Conservation (phyloP, 2,113 vertebrate species). For the Barnardius zonarius region DNA sequence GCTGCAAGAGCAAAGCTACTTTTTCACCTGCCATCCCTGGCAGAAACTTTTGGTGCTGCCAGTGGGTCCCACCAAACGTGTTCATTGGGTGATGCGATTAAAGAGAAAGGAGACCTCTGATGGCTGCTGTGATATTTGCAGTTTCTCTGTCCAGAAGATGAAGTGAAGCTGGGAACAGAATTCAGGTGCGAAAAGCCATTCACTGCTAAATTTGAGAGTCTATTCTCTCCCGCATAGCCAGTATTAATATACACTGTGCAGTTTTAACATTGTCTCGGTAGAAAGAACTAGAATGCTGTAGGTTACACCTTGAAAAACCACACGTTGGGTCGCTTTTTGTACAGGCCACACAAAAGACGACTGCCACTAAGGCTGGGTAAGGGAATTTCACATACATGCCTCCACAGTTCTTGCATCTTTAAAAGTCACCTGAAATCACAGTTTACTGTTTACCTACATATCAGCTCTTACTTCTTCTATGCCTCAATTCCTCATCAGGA, state of each 20-base stretch:
- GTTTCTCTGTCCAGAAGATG: background rate
- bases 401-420: background rate
- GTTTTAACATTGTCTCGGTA: background rate
- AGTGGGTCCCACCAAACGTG: background rate
- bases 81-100: background rate
- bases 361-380: background rate
- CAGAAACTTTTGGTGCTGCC: background rate
- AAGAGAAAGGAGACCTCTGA: slow-evolving; percentile 72
- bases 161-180: background rate
- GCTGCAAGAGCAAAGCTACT: background rate
- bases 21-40: background rate
- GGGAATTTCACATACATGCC: background rate
- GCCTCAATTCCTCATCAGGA: background rate
- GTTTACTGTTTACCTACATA: background rate
- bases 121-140: slow-evolving; percentile 33
- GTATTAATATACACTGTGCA: background rate
- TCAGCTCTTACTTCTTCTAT: background rate
- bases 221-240: background rate
- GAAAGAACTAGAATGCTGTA: background rate
- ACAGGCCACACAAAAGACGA: background rate
- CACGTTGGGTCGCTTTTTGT: background rate
- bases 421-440: background rate
- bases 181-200: background rate
- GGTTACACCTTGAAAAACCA: background rate
- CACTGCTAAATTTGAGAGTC: background rate